Conservation (phyloP, 2,113 vertebrate species). For the Pseudopipra pipra region DNA sequence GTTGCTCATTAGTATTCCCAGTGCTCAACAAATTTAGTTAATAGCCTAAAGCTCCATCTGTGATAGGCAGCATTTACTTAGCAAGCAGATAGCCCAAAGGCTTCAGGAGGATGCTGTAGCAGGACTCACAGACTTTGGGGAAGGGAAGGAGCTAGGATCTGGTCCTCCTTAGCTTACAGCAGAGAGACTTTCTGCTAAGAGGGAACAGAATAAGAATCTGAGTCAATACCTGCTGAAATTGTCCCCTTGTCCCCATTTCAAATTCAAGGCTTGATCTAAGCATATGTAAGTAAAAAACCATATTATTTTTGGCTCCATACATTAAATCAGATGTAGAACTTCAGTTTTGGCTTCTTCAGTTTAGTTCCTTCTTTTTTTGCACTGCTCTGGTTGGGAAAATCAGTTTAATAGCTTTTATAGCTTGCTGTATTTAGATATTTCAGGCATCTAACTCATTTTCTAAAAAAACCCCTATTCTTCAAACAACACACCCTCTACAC, state of each 20-base stretch:
- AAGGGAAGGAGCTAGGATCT: not conserved
- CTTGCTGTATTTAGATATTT: not conserved
- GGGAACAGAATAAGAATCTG: not conserved
- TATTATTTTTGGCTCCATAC: not conserved
- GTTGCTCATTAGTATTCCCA: not conserved
- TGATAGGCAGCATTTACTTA: not conserved
- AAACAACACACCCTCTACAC: not conserved
- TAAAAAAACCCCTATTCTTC: not conserved
- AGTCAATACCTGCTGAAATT: not conserved
- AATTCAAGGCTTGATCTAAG: not conserved
- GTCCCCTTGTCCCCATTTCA: not conserved
- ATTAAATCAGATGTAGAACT: not conserved
- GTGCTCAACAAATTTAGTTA: not conserved
- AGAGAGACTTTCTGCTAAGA: not conserved
- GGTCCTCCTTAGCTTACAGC: not conserved
- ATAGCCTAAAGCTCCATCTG: conserved; percentile 1
- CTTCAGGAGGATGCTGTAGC: not conserved
- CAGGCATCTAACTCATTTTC: not conserved
- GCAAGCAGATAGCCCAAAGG: not conserved
- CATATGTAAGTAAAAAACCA: not conserved
- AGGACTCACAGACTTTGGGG: not conserved
- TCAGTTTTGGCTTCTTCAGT: not conserved
- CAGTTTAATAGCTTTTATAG: not conserved
- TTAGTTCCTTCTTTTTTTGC: not conserved
- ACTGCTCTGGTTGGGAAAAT: not conserved